These are phyloP conservation scores for Brassicogethes aeneus DNA, from an alignment of 2,888 invertebrate species.

Conservation along the genomic window DNA sequence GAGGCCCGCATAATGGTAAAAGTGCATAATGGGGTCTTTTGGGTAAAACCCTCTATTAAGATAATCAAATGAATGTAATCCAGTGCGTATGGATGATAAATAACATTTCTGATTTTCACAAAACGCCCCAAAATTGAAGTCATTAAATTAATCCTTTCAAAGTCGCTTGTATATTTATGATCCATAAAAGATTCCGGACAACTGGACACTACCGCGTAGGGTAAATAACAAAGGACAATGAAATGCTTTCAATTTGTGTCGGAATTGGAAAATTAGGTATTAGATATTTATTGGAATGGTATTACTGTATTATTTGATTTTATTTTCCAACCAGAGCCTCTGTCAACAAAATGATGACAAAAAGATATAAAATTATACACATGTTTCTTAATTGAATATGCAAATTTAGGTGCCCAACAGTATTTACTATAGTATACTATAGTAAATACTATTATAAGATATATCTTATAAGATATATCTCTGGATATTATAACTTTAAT, in stretches of 20 bases:
- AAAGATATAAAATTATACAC: too few relatives aligned
- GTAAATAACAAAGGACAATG: background rate
- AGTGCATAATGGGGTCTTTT: background rate
- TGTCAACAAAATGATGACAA: too few relatives aligned
- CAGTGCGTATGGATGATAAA: slow-evolving; percentile 15
- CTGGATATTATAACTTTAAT: too few relatives aligned
- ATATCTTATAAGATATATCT: too few relatives aligned
- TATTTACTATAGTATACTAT: too few relatives aligned
- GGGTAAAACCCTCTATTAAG: slow-evolving; percentile 3
- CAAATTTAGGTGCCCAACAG: too few relatives aligned
- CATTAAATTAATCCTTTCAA: slow-evolving; percentile 30
- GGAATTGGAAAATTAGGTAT: background rate
- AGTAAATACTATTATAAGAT: too few relatives aligned
- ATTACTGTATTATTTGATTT: too few relatives aligned
- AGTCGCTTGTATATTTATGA: slow-evolving; percentile 23
- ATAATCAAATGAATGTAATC: background rate
- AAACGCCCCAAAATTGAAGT: slow-evolving; percentile 27
- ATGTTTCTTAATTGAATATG: too few relatives aligned
- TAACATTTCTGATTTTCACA: slow-evolving; percentile 24
- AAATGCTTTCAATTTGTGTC: background rate
- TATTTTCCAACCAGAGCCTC: too few relatives aligned
- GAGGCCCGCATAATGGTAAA: background rate
- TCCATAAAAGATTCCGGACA: slow-evolving; percentile 17
- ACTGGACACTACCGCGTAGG: slow-evolving; percentile 2
- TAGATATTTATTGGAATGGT: background rate